Evolutionary conservation across 2,797 vertebrate genomes (phyloP).

Genomic region (Danionella dracula): DNA sequence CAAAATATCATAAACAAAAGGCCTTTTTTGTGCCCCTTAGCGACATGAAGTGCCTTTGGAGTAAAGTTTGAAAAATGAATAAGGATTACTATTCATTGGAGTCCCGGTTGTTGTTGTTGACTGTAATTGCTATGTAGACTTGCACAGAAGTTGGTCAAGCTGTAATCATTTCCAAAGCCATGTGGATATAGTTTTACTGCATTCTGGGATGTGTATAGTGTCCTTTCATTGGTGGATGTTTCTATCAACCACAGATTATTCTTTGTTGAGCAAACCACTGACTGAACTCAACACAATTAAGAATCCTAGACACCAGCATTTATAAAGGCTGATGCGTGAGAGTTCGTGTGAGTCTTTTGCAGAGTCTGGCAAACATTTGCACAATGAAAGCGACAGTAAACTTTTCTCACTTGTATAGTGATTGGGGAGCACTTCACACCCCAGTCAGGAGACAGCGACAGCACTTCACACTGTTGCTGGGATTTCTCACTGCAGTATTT

Average conservation of each 20-base stretch:
- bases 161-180: slow-evolving; percentile 25
- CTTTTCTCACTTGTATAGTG: slow-evolving; percentile 35
- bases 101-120: slow-evolving; percentile 19
- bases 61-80: slow-evolving; percentile 10
- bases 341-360: slow-evolving; percentile 15
- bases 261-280: neutral
- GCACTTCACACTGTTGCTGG: slow-evolving; percentile 46
- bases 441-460: slow-evolving; percentile 34
- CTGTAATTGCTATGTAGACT: slow-evolving; percentile 11
- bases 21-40: slow-evolving; percentile 14
- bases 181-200: neutral
- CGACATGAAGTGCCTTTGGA: neutral
- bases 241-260: neutral
- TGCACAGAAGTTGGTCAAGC: neutral
- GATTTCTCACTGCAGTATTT: slow-evolving; percentile 39
- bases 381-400: slow-evolving; percentile 24
- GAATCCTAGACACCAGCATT: neutral
- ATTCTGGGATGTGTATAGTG: slow-evolving; percentile 9
- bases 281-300: slow-evolving; percentile 12
- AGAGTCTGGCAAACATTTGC: slow-evolving; percentile 37
- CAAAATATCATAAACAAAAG: slow-evolving; percentile 4
- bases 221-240: slow-evolving; percentile 25
- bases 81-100: slow-evolving; percentile 5
- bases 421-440: slow-evolving; percentile 43
- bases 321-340: neutral